phyloP scores from a whole-genome alignment of 2,888 invertebrate species.

The Phasia obesa region DNA sequence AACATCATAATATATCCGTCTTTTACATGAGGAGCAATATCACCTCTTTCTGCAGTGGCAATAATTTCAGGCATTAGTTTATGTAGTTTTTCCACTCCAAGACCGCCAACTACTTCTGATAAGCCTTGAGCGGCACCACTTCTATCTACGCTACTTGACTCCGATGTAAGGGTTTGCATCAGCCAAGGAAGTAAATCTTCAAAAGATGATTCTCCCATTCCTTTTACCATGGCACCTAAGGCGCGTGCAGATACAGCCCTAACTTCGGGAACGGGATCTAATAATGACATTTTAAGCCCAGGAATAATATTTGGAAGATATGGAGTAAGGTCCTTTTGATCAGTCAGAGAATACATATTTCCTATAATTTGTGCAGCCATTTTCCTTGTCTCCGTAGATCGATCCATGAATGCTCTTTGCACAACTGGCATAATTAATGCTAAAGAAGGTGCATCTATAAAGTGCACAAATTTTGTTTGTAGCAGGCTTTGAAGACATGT shows the following conservation, averaged over 20 bases:
- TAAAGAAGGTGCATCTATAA: slow-evolving; percentile 98
- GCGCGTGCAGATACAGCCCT: slow-evolving; percentile 97
- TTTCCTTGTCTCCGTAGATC: slow-evolving; percentile 98
- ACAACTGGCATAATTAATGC: slow-evolving; percentile 99
- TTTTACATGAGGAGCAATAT: slow-evolving; percentile 97
- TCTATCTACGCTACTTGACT: slow-evolving; percentile 96
- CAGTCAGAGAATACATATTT: slow-evolving; percentile 99
- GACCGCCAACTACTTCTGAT: slow-evolving; percentile 98
- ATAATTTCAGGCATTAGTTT: slow-evolving; percentile 99
- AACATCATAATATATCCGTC: slow-evolving; percentile 99
- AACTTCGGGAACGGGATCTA: slow-evolving; percentile 99
- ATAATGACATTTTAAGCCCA: slow-evolving; percentile 95
- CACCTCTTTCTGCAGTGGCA: slow-evolving; percentile 94
- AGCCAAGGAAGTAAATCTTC: slow-evolving; percentile 98
- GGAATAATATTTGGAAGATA: slow-evolving; percentile 98
- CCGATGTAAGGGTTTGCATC: slow-evolving; percentile 98
- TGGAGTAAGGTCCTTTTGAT: slow-evolving; percentile 98
- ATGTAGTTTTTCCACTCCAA: slow-evolving; percentile 96
- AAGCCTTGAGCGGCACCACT: slow-evolving; percentile 98
- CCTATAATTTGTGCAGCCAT: slow-evolving; percentile 99
- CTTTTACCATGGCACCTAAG: slow-evolving; percentile 98
- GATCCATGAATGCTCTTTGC: slow-evolving; percentile 97
- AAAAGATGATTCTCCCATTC: slow-evolving; percentile 98
- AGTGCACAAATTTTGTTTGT: slow-evolving; percentile 99
- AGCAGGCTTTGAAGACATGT: slow-evolving; percentile 95